Evolutionary conservation across 2,888 invertebrate species (phyloP).

Genomic region (Seira ritae): DNA sequence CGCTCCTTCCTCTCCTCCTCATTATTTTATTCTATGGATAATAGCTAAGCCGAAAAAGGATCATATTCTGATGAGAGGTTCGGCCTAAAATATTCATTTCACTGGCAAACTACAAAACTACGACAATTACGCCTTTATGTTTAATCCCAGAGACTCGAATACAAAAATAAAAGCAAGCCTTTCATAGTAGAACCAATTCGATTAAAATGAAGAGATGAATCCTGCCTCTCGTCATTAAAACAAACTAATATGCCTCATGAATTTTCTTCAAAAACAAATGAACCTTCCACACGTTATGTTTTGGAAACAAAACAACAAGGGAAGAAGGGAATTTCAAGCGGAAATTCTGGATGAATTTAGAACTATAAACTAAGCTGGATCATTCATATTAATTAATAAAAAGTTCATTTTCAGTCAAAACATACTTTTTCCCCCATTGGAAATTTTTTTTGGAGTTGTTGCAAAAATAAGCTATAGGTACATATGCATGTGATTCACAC

Average conservation of each 20-base stretch:
- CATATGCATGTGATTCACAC: too few relatives aligned
- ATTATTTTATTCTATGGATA: conserved; percentile 59
- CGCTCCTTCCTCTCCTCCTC: conserved; percentile 57
- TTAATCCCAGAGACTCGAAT: not conserved
- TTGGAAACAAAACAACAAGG: too few relatives aligned
- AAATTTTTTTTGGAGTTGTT: too few relatives aligned
- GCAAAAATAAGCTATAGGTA: too few relatives aligned
- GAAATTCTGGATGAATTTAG: too few relatives aligned
- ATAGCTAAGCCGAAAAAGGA: conserved; percentile 66
- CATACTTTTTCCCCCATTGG: too few relatives aligned
- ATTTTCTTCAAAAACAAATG: not conserved
- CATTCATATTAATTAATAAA: too few relatives aligned
- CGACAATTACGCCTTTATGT: not conserved
- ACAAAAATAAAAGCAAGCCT: not conserved
- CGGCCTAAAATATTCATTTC: conserved; percentile 71
- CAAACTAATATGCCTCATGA: not conserved
- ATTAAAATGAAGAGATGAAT: not conserved
- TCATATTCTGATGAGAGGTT: conserved; percentile 52
- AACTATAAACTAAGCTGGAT: too few relatives aligned
- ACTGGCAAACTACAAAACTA: not conserved
- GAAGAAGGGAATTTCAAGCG: too few relatives aligned
- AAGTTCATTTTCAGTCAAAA: too few relatives aligned
- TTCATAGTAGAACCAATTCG: not conserved
- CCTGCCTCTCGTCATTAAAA: not conserved
- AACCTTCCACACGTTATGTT: too few relatives aligned